phyloP scores from a whole-genome alignment of 2,113 vertebrate species.

The Elephantulus edwardii region DNA sequence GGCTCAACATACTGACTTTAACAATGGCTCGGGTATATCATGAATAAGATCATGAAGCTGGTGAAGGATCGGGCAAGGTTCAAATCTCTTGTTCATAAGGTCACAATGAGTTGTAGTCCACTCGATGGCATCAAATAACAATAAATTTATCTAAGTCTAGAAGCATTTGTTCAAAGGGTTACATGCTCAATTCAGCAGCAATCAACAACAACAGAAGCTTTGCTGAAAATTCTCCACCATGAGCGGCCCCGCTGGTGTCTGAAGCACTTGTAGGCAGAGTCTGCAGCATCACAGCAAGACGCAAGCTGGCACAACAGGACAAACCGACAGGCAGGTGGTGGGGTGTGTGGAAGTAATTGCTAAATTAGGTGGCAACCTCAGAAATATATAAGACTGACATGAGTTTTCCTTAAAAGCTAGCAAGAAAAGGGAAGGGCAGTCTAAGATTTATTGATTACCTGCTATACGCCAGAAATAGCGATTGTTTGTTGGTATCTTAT shows the following conservation, averaged over 20 bases:
- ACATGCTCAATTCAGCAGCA: too few relatives aligned
- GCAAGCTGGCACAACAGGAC: not conserved
- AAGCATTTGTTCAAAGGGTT: too few relatives aligned
- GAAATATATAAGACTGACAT: not conserved
- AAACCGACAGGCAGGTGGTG: not conserved
- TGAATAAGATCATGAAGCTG: too few relatives aligned
- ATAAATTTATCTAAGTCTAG: too few relatives aligned
- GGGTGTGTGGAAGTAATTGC: not conserved
- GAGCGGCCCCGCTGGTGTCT: not conserved
- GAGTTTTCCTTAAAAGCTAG: conserved; percentile 9
- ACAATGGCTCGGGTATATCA: too few relatives aligned
- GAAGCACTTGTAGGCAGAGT: not conserved
- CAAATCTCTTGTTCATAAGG: too few relatives aligned
- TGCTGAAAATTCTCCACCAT: not conserved
- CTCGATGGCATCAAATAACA: too few relatives aligned
- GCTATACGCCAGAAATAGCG: not conserved
- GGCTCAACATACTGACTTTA: too few relatives aligned
- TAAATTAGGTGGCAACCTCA: not conserved
- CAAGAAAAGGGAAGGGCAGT: not conserved
- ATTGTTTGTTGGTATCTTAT: not conserved
- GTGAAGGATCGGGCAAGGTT: too few relatives aligned
- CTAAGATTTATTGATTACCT: not conserved
- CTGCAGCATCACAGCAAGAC: not conserved
- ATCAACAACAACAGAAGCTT: too few relatives aligned
- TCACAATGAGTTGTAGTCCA: too few relatives aligned